phyloP scores from a whole-genome alignment of 2,113 vertebrate species.

The Podarcis muralis region DNA sequence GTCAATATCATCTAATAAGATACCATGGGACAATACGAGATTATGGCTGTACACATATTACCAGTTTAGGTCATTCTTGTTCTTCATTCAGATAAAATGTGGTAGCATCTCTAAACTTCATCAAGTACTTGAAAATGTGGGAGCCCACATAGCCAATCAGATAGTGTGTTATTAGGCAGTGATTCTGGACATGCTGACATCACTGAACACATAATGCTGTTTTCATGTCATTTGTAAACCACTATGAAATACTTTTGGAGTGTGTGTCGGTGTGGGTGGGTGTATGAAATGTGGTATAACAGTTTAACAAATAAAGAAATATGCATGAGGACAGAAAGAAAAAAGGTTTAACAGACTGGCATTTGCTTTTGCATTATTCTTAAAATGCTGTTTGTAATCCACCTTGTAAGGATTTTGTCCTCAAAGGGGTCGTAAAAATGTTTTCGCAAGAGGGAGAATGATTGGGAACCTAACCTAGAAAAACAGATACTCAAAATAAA shows the following conservation, averaged over 20 bases:
- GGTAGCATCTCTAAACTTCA: background rate
- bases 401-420: too few relatives aligned
- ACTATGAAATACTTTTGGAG: background rate
- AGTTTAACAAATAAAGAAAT: background rate
- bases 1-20: background rate
- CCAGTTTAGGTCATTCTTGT: too few relatives aligned
- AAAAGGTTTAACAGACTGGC: background rate
- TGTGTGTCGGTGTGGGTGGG: background rate
- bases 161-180: background rate
- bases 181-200: background rate
- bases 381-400: too few relatives aligned
- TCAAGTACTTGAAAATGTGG: background rate
- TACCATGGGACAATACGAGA: background rate
- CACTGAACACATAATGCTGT: background rate
- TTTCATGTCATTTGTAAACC: background rate
- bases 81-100: too few relatives aligned
- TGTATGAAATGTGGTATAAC: background rate
- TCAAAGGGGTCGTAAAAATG: too few relatives aligned
- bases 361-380: too few relatives aligned
- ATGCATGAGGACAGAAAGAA: too few relatives aligned
- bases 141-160: background rate
- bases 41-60: background rate
- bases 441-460: too few relatives aligned
- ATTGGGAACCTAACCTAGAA: background rate
- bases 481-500: background rate